These are phyloP conservation scores for Wiebesia pumilae DNA, from an alignment of 1,140 invertebrate species.

Conservation along the genomic window DNA sequence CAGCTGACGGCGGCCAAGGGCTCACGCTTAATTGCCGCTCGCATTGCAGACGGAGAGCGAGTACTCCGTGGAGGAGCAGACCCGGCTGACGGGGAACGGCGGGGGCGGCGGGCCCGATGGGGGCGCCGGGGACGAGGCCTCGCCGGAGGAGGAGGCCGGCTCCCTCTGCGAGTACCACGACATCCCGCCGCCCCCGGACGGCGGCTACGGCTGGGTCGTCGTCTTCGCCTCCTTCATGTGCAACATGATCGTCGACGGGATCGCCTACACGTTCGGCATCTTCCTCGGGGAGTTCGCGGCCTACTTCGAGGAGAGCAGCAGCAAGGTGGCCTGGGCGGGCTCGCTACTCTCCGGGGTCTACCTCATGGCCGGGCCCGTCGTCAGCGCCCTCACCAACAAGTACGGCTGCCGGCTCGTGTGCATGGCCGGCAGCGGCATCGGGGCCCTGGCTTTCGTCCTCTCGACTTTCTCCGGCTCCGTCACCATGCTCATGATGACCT, in stretches of 20 bases:
- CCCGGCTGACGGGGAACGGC: slow-evolving; percentile 78
- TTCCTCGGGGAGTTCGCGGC: slow-evolving; percentile 88
- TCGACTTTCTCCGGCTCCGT: slow-evolving; percentile 91
- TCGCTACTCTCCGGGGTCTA: slow-evolving; percentile 95
- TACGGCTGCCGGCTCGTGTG: slow-evolving; percentile 95
- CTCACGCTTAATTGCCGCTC: neutral
- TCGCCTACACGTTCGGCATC: slow-evolving; percentile 94
- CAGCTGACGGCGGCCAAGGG: slow-evolving; percentile 31
- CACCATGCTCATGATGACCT: slow-evolving; percentile 93
- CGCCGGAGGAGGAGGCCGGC: slow-evolving; percentile 83
- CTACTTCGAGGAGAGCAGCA: slow-evolving; percentile 90
- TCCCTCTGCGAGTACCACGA: slow-evolving; percentile 84
- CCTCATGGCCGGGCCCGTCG: slow-evolving; percentile 92
- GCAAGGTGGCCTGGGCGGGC: slow-evolving; percentile 94
- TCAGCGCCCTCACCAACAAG: slow-evolving; percentile 96
- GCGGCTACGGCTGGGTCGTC: slow-evolving; percentile 93
- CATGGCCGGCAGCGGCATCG: slow-evolving; percentile 91
- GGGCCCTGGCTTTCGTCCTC: slow-evolving; percentile 89
- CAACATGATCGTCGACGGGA: slow-evolving; percentile 98
- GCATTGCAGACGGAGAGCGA: slow-evolving; percentile 88
- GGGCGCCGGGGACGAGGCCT: slow-evolving; percentile 74
- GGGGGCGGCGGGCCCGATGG: slow-evolving; percentile 74
- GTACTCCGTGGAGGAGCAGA: slow-evolving; percentile 86
- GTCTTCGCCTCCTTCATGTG: slow-evolving; percentile 97
- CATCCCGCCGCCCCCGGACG: slow-evolving; percentile 88